phyloP scores from a whole-genome alignment of 2,113 vertebrate genomes.

The Peromyscus polionotus region DNA sequence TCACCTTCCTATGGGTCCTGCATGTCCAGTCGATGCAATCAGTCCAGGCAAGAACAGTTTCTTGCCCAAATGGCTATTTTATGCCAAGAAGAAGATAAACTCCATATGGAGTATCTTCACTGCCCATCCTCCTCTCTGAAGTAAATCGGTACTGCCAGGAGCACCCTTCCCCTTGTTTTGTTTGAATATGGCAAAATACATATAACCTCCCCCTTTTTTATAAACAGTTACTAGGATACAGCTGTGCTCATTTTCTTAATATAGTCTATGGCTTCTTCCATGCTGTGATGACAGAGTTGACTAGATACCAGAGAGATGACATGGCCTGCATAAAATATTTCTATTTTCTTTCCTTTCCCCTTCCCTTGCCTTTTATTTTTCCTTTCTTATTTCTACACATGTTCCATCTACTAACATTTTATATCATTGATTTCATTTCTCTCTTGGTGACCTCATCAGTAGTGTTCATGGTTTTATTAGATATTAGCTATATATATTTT shows the following conservation, averaged over 20 bases:
- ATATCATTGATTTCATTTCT: not conserved
- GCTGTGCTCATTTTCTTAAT: constrained; percentile 18
- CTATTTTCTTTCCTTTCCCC: not conserved
- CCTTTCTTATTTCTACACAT: not conserved
- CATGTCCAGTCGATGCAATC: too few relatives aligned
- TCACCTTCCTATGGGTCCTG: too few relatives aligned
- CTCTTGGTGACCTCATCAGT: not conserved
- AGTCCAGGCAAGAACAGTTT: too few relatives aligned
- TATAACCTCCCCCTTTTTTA: not conserved
- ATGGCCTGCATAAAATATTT: not conserved
- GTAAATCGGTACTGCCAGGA: too few relatives aligned
- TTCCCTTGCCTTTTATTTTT: too few relatives aligned
- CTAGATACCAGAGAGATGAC: constrained; percentile 1
- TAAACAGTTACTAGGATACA: constrained; percentile 32
- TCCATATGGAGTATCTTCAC: too few relatives aligned
- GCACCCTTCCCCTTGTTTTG: not conserved
- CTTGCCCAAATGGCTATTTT: too few relatives aligned
- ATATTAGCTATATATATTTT: not conserved
- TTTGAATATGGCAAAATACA: constrained; percentile 23
- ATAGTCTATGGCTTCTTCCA: constrained; percentile 22
- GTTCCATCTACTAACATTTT: not conserved
- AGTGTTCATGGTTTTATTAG: not conserved
- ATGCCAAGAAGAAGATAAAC: too few relatives aligned
- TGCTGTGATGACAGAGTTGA: constrained; percentile 26
- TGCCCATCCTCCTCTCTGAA: too few relatives aligned